Evolutionary conservation across 2,888 invertebrate genomes (phyloP).

Genomic region (Hymenopus coronatus): DNA sequence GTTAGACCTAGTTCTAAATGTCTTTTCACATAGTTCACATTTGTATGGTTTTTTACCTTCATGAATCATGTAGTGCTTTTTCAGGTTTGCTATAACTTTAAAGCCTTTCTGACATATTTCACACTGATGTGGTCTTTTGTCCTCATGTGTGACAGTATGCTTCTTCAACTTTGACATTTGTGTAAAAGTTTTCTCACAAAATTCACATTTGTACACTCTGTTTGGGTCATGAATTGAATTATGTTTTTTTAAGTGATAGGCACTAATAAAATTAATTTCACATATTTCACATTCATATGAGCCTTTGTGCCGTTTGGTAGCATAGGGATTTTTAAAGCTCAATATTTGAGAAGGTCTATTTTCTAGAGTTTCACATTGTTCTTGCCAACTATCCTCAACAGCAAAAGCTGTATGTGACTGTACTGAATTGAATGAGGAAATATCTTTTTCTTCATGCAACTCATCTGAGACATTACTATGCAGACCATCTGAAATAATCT

Average conservation of each 20-base stretch:
- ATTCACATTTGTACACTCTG: not conserved
- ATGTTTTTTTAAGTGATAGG: not conserved
- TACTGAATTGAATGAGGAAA: too few relatives aligned
- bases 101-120: not conserved
- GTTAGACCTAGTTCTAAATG: not conserved
- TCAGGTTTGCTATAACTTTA: not conserved
- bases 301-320: not conserved
- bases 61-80: not conserved
- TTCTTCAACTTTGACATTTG: not conserved
- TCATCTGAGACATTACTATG: too few relatives aligned
- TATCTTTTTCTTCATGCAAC: too few relatives aligned
- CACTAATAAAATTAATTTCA: not conserved
- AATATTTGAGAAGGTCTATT: too few relatives aligned
- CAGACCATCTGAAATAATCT: too few relatives aligned
- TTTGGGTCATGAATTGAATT: not conserved
- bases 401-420: too few relatives aligned
- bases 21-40: not conserved
- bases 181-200: not conserved
- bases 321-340: too few relatives aligned
- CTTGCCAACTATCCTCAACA: too few relatives aligned
- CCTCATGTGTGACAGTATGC: not conserved
- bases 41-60: not conserved
- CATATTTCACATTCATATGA: not conserved
- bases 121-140: not conserved
- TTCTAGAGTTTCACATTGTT: too few relatives aligned